A percentile compares a stretch with the other conserved stretches of the same genome.
Conservation (phyloP, 2,113 vertebrate genomes). For the Tupaia tana region DNA sequence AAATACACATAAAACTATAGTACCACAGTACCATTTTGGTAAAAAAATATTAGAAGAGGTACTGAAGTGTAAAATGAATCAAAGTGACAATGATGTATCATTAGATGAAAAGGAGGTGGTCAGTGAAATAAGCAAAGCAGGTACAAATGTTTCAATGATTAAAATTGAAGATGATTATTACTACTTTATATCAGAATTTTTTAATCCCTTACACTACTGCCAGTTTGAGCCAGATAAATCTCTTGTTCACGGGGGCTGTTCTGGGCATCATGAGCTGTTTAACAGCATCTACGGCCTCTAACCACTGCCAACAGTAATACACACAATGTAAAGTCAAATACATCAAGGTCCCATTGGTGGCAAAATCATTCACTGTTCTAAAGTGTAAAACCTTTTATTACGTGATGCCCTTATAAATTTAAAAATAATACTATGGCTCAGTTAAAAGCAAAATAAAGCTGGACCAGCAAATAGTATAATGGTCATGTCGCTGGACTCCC, state of each 20-base stretch:
- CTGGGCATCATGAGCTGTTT: neutral
- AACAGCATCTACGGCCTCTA: neutral
- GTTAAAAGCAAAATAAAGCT: constrained; percentile 41
- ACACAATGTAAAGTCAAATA: too few relatives aligned
- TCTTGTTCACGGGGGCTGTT: neutral
- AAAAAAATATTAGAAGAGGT: neutral
- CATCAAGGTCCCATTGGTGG: neutral
- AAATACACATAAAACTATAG: neutral
- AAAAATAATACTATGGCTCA: neutral
- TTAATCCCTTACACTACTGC: neutral
- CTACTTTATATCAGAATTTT: neutral
- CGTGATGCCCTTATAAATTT: neutral
- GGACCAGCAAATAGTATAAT: too few relatives aligned
- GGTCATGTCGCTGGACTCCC: too few relatives aligned
- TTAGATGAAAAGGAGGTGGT: neutral
- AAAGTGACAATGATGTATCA: neutral
- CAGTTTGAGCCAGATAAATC: neutral
- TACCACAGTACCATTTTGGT: neutral
- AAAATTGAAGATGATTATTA: neutral
- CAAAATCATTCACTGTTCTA: neutral
- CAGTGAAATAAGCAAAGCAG: neutral
- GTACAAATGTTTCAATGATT: neutral
- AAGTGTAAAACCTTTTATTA: neutral
- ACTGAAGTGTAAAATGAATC: neutral
- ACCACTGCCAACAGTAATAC: neutral